Percentiles rank a stretch among this genome's conserved stretches.
Conservation (phyloP, 2,113 vertebrate species). For the Megaceryle torquata region DNA sequence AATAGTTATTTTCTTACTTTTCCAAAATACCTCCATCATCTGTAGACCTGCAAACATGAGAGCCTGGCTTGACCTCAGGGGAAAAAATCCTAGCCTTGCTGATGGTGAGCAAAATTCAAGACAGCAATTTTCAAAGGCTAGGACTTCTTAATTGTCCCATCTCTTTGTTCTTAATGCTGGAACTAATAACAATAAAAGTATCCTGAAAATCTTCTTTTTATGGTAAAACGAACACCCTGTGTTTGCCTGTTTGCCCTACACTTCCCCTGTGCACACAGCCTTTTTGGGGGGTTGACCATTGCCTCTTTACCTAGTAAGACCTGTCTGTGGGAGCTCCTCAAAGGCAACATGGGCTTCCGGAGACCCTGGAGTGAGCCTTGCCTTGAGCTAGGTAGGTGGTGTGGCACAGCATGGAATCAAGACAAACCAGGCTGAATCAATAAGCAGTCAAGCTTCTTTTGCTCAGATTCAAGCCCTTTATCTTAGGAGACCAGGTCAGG, state of each 20-base stretch:
- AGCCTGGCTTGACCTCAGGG: background rate
- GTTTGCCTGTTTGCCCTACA: background rate
- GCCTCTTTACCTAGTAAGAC: background rate
- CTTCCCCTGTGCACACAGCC: background rate
- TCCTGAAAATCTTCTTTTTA: background rate
- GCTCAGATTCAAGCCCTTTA: background rate
- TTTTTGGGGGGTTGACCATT: background rate
- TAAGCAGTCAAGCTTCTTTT: background rate
- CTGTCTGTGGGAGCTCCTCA: background rate
- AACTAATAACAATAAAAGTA: background rate
- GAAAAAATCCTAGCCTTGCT: background rate
- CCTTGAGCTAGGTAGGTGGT: background rate
- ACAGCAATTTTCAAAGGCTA: background rate
- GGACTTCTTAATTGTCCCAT: background rate
- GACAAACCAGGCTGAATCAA: background rate
- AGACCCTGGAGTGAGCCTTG: background rate
- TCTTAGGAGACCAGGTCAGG: background rate
- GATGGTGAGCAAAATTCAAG: background rate
- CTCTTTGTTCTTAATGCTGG: background rate
- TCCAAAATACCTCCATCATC: background rate
- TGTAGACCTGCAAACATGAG: background rate
- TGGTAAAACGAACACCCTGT: background rate
- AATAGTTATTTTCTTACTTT: background rate
- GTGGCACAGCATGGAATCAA: rapidly evolving
- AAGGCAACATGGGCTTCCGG: too few relatives aligned